Evolutionary conservation across 2,113 vertebrate genomes (phyloP), one percentile per base, ranked within the genome.

Genomic region (Scomber colias): DNA sequence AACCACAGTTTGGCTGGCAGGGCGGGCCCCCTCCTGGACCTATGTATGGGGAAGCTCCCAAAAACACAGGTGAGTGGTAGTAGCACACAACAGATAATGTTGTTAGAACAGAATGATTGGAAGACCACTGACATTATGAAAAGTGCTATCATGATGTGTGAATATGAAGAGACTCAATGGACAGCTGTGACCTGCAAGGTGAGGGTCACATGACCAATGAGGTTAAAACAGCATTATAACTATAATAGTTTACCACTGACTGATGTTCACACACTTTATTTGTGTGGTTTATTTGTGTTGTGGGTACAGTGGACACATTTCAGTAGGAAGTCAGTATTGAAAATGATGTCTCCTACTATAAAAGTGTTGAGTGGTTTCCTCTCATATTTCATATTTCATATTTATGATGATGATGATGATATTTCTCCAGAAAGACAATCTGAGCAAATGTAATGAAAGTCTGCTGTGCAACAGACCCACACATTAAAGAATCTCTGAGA

Each of bases 21-120:
- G 96, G 96, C 0, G 95, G 94, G 0, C 96, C 95, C 0, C 94
- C 96, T 69, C 96, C 96, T 5, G 97, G 94, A 74, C 95, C 95
- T 0, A 91, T 95, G 85, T 97, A 97, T 11, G 90, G 90, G 3
- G 96, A 97, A 60, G 94, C 96, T 81, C 97, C 97, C 31, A 98
- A 98, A 94, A 98, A 97, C 90, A 98, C 97, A 96, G 97, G 97
- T 98, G 94, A 81, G 90, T 57, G 19, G 2, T 15, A 46, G 35
- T 40, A 40, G 6, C 27, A 49, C 27, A 55, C 10, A 24, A 8
- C 2, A 51, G n/a, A 35, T 3, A 3, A 31, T 19, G 1, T 12
- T 51, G 48, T 24, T 11, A 13, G 7, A 31, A 17, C 49, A 72
- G 19, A 50, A n/a, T 31, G 11, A 40, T 13, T 46, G 31, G 31